A percentile compares a stretch with the other conserved stretches of the same genome.
Conservation (phyloP, 2,888 invertebrate species). For the Nymphalis urticae region DNA sequence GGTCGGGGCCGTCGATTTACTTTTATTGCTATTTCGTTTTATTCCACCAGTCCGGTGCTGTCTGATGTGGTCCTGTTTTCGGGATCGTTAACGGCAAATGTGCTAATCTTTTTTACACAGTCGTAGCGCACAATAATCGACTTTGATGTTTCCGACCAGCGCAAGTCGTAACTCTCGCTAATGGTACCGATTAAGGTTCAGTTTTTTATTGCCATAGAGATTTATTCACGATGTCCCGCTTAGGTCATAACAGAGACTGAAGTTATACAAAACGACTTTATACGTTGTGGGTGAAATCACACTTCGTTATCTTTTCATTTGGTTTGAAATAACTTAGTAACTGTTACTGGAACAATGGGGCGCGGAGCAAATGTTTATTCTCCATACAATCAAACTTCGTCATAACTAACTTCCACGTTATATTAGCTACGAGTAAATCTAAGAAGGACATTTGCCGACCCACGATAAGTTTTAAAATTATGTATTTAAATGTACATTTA, state of each 20-base stretch:
- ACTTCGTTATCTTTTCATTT: slow-evolving; percentile 41
- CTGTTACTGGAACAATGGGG: slow-evolving; percentile 36
- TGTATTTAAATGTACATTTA: slow-evolving; percentile 4
- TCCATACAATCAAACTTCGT: slow-evolving; percentile 38
- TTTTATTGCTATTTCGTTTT: slow-evolving; percentile 61
- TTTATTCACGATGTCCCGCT: slow-evolving; percentile 22
- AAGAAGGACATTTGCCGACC: slow-evolving; percentile 28
- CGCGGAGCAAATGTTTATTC: slow-evolving; percentile 35
- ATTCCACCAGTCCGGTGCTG: slow-evolving; percentile 41
- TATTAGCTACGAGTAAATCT: slow-evolving; percentile 29
- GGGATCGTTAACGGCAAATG: slow-evolving; percentile 77
- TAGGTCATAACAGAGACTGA: slow-evolving; percentile 33
- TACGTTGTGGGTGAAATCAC: slow-evolving; percentile 36
- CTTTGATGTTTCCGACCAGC: slow-evolving; percentile 58
- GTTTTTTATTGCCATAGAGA: slow-evolving; percentile 48
- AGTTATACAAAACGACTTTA: slow-evolving; percentile 45
- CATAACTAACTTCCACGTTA: slow-evolving; percentile 35
- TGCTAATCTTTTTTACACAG: slow-evolving; percentile 77
- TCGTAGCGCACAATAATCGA: slow-evolving; percentile 58
- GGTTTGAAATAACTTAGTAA: slow-evolving; percentile 38
- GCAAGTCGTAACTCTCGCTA: slow-evolving; percentile 61
- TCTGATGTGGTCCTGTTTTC: slow-evolving; percentile 74
- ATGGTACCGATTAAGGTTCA: slow-evolving; percentile 65
- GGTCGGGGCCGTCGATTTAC: slow-evolving; percentile 73
- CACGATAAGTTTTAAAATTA: slow-evolving; percentile 22